Percentiles rank a stretch among this genome's conserved stretches.
These are phyloP conservation scores for Timema cristinae DNA, from an alignment of 2,888 invertebrate species.

Conservation along the genomic window DNA sequence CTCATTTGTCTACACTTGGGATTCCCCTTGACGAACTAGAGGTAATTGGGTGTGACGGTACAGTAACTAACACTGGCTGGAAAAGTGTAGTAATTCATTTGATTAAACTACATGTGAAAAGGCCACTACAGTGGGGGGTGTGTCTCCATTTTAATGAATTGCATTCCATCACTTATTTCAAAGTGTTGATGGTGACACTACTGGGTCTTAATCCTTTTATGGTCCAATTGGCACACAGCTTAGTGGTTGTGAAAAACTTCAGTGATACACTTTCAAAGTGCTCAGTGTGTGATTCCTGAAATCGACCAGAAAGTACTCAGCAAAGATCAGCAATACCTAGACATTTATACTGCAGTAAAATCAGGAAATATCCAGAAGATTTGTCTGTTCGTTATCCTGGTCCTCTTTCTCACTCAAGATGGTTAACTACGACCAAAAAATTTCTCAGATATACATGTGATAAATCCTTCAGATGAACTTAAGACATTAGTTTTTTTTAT, in stretches of 20 bases:
- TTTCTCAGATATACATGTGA: not conserved
- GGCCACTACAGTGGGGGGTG: constrained; percentile 27
- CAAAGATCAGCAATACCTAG: constrained; percentile 28
- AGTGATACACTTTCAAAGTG: constrained; percentile 23
- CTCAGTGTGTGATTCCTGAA: constrained; percentile 21
- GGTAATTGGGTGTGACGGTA: constrained; percentile 30
- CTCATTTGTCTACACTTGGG: not conserved
- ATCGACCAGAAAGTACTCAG: constrained; percentile 17
- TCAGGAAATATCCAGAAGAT: constrained; percentile 23
- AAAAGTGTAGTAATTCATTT: constrained; percentile 25
- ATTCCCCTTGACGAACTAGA: constrained; percentile 24
- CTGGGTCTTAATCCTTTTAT: constrained; percentile 29
- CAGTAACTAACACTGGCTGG: constrained; percentile 26
- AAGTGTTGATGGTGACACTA: constrained; percentile 26
- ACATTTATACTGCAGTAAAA: constrained; percentile 24
- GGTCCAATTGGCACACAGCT: constrained; percentile 26
- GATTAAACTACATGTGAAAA: constrained; percentile 23
- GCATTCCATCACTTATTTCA: constrained; percentile 27
- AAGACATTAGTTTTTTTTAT: not conserved
- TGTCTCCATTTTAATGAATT: constrained; percentile 28
- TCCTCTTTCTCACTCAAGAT: constrained; percentile 8
- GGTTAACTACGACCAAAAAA: constrained; percentile 6
- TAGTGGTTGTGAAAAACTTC: constrained; percentile 26
- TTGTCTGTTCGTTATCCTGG: constrained; percentile 15
- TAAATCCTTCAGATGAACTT: not conserved